Evolutionary conservation across 2,888 invertebrate species (phyloP).

Genomic region (Pogonocherus hispidulus): DNA sequence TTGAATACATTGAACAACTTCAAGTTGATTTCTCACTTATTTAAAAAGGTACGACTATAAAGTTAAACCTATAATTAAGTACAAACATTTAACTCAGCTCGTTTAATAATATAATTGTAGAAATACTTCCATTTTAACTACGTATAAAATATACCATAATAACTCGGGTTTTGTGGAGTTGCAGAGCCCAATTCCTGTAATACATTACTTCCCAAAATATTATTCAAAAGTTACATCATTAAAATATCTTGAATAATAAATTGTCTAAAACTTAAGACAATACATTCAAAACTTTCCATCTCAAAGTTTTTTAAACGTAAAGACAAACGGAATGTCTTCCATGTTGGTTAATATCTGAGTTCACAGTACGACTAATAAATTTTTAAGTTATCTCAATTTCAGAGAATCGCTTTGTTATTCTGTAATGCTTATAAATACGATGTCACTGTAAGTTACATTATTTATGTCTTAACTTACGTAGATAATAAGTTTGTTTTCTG

Average conservation of each 20-base stretch:
- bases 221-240: background rate
- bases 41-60: too few relatives aligned
- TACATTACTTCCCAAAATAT: background rate
- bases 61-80: too few relatives aligned
- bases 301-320: constrained; percentile 10
- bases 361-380: background rate
- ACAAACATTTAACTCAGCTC: too few relatives aligned
- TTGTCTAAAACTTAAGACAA: constrained; percentile 12
- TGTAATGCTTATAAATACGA: background rate
- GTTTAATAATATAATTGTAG: too few relatives aligned
- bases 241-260: constrained; percentile 14
- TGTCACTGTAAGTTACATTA: background rate
- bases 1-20: background rate
- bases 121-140: too few relatives aligned
- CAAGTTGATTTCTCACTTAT: too few relatives aligned
- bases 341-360: background rate
- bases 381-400: background rate
- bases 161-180: background rate
- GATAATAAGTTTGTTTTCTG: background rate
- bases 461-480: background rate
- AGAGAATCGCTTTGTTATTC: background rate
- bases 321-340: background rate
- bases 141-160: background rate
- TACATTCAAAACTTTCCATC: constrained; percentile 6
- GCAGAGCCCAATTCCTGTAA: background rate